Conservation (phyloP, 2,797 vertebrate species). For the Eleutherodactylus coqui region DNA sequence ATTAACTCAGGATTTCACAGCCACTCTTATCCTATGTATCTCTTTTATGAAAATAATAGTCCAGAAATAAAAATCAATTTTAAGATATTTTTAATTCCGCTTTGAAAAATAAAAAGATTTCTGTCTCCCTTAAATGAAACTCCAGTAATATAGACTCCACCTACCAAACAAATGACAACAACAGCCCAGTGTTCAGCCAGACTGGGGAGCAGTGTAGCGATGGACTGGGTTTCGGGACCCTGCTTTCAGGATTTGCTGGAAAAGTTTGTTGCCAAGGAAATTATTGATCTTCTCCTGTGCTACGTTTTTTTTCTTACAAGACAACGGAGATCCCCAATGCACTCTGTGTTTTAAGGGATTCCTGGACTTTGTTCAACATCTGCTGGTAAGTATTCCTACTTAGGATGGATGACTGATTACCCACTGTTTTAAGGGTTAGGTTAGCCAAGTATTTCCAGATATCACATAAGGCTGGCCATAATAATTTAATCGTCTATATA, state of each 20-base stretch:
- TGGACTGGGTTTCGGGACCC: background rate
- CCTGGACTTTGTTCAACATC: constrained; percentile 3
- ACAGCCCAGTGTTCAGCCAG: constrained; percentile 3
- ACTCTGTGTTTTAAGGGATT: background rate
- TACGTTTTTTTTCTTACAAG: background rate
- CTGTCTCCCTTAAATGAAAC: constrained; percentile 26
- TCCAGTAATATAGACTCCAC: constrained; percentile 28
- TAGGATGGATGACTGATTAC: background rate
- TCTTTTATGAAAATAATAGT: background rate
- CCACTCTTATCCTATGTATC: background rate
- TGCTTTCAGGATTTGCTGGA: background rate
- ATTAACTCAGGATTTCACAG: background rate
- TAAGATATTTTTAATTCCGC: background rate
- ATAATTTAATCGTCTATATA: background rate
- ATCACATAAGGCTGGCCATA: background rate
- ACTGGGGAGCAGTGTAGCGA: constrained; percentile 2
- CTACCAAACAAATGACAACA: constrained; percentile 52
- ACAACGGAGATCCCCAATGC: background rate
- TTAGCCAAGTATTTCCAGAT: background rate
- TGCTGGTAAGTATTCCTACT: constrained; percentile 24
- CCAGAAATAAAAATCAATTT: background rate
- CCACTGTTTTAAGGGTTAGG: background rate
- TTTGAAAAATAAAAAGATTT: background rate
- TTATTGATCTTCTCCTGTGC: background rate
- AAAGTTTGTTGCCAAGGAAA: background rate